A percentile compares a stretch with the other conserved stretches of the same genome.
phyloP scores from a whole-genome alignment of 2,888 invertebrate species.

The Pollenia labialis region DNA sequence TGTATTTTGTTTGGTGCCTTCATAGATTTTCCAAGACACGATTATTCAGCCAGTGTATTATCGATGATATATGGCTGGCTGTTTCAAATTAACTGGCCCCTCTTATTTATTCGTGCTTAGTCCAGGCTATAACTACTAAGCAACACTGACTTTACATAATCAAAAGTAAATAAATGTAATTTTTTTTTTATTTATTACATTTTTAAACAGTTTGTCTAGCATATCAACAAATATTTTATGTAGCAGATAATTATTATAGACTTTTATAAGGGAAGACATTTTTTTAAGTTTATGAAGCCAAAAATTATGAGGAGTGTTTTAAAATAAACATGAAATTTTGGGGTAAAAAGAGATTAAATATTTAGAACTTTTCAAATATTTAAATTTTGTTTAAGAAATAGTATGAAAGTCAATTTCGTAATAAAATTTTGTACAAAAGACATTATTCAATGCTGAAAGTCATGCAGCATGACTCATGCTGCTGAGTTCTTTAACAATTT shows the following conservation, averaged over 20 bases:
- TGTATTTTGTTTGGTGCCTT: slow-evolving; percentile 35
- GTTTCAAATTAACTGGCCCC: slow-evolving; percentile 56
- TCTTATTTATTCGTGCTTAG: slow-evolving; percentile 6
- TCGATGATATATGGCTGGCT: slow-evolving; percentile 65
- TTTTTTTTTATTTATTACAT: slow-evolving; percentile 6
- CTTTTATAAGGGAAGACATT: not conserved
- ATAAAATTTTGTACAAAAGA: too few species aligned
- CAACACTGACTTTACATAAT: slow-evolving; percentile 27
- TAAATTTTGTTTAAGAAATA: too few species aligned
- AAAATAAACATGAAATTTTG: not conserved
- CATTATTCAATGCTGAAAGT: too few species aligned
- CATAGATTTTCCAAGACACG: slow-evolving; percentile 41
- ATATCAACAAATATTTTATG: slow-evolving; percentile 40
- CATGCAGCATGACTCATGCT: too few species aligned
- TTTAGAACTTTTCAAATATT: too few species aligned
- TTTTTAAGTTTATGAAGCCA: not conserved
- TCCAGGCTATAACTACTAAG: not conserved
- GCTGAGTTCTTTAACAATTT: too few species aligned
- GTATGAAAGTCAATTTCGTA: too few species aligned
- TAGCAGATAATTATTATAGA: slow-evolving; percentile 36
- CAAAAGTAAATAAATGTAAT: slow-evolving; percentile 31
- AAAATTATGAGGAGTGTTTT: not conserved
- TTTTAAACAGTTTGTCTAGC: slow-evolving; percentile 30
- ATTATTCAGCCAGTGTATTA: slow-evolving; percentile 68
- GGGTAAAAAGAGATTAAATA: too few species aligned